Base-by-base conservation (phyloP, 2,888 invertebrate species). In the Apotomis betuletana region DNA sequence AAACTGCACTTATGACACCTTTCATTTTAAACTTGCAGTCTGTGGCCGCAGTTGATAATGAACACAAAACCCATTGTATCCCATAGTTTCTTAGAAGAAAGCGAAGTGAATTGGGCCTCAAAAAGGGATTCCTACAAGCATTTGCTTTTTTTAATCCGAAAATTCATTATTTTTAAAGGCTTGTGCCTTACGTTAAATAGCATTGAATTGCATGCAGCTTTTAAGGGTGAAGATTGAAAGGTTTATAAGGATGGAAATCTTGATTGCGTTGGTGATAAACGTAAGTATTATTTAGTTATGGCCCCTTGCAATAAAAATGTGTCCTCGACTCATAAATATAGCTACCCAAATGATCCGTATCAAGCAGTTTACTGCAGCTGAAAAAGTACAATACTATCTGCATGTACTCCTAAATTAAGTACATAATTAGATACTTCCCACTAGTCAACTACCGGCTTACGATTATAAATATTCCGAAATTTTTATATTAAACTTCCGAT, bases 291-390 rank as follows among this genome's bases (percentile, higher is more conserved):
- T 54, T 69, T 80, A 81, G 80, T 83, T 81, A 87, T 91, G 92
- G 90, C 92, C 90, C 91, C 91, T 82, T 87, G 87, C 88, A 88
- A 87, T 87, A 77, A 81, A 87, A 84, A 85, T 77, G 79, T 77
- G 79, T 77, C 75, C 74, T 79, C 76, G 85, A 87, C 82, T 81
- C 77, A 86, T 60, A 55, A 15, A 58, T 13, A 67, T 60, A 85
- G 81, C 70, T 83, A 81, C 77, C 80, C 81, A 85, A 83, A 81
- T 79, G 74, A 82, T 81, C 77, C 79, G 78, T 80, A 81, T 75
- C 74, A 87, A 89, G 87, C 89, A 81, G 83, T 81, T 81, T 77
- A 79, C 83, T 85, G 85, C 82, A 78, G 79, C 78, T 73, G 74
- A 83, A 83, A 82, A 79, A 78, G 77, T 79, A 77, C 75, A 79